phyloP scores from a whole-genome alignment of 64 coral and sea anemone species.

The Montipora foliosa region DNA sequence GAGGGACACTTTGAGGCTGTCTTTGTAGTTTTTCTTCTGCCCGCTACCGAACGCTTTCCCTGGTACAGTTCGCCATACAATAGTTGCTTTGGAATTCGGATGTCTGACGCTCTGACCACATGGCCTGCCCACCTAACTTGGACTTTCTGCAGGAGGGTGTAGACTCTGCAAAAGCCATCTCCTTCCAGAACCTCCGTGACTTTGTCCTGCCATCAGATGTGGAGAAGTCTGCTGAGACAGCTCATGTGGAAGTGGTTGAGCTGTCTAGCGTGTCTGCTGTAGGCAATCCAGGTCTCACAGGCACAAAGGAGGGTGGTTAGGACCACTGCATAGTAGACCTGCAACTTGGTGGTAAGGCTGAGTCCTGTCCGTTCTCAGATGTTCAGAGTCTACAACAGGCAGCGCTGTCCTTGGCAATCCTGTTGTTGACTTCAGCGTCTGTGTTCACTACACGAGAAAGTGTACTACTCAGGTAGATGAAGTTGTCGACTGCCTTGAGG shows the following conservation, averaged over 20 bases:
- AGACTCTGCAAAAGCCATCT: background rate
- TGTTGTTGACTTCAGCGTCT: too few species aligned
- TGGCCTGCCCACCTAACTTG: background rate
- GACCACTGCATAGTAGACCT: too few species aligned
- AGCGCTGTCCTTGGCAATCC: too few species aligned
- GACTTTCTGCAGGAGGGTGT: background rate
- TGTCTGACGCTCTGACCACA: background rate
- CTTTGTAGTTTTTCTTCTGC: background rate
- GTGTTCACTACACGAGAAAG: too few species aligned
- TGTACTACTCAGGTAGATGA: too few species aligned
- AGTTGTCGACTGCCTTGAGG: too few species aligned
- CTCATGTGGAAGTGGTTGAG: background rate
- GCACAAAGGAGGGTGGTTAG: too few species aligned
- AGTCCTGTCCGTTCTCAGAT: background rate
- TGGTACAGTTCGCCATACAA: too few species aligned
- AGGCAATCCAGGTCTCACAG: too few species aligned
- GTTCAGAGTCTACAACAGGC: too few species aligned
- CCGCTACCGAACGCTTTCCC: too few species aligned
- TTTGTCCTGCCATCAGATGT: constrained; percentile 3
- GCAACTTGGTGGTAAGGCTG: background rate
- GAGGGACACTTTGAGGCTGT: background rate
- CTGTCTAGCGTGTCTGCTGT: too few species aligned
- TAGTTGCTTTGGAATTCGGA: background rate
- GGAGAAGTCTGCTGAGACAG: background rate
- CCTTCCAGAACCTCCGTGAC: background rate